A percentile compares a stretch with the other conserved stretches of the same genome.
These are phyloP conservation scores for Acrossocheilus wenchowensis DNA, from an alignment of 2,797 vertebrate genomes.

Conservation along the genomic window DNA sequence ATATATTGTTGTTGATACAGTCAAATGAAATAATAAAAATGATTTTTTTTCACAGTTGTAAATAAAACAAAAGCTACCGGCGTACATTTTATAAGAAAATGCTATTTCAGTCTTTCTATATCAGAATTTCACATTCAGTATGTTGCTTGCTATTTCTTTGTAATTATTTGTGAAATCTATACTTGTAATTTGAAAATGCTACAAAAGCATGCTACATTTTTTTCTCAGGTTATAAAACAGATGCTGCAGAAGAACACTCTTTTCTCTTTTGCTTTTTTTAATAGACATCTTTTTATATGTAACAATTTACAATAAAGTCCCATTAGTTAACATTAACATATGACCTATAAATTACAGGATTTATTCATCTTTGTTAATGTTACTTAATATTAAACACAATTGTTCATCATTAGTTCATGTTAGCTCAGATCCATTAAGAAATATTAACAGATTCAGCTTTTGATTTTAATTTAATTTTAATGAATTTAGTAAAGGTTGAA, in stretches of 20 bases:
- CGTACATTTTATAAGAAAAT: not conserved
- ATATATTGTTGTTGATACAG: not conserved
- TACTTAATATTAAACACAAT: not conserved
- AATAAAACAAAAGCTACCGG: not conserved
- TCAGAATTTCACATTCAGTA: not conserved
- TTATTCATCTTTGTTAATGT: not conserved
- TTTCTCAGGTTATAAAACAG: not conserved
- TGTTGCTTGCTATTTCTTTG: not conserved
- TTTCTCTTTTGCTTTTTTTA: slow-evolving; percentile 33
- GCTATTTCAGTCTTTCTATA: not conserved
- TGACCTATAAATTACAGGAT: not conserved
- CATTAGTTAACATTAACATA: not conserved
- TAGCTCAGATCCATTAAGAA: not conserved
- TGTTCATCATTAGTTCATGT: not conserved
- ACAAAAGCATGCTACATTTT: not conserved
- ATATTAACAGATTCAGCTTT: not conserved
- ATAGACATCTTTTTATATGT: not conserved
- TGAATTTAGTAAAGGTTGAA: not conserved
- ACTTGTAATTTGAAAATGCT: not conserved
- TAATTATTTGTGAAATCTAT: not conserved
- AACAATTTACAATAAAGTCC: not conserved
- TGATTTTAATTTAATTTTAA: not conserved
- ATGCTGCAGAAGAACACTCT: not conserved
- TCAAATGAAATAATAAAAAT: not conserved
- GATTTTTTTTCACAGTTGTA: too few species aligned